A percentile compares a stretch with the other conserved stretches of the same genome.
Evolutionary conservation across 2,888 invertebrate genomes (phyloP).

Genomic region (Noctua fimbriata): DNA sequence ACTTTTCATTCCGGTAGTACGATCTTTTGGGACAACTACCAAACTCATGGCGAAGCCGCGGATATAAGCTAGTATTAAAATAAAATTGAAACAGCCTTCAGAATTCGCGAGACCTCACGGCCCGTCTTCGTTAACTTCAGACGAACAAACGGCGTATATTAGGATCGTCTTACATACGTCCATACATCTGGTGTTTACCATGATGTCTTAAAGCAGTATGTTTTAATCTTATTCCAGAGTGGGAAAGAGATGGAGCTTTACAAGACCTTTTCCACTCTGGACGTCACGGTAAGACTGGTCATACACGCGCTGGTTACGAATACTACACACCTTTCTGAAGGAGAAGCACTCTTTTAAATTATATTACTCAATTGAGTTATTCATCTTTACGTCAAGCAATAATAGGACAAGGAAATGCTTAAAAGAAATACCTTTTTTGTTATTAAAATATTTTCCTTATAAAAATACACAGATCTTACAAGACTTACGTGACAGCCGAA

Average conservation of each 20-base stretch:
- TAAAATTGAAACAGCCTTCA: background rate
- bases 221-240: background rate
- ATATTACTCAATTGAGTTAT: slow-evolving; percentile 10
- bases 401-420: background rate
- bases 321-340: background rate
- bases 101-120: background rate
- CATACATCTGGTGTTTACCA: background rate
- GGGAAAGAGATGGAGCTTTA: background rate
- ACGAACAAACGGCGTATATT: too few species aligned
- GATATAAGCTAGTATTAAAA: background rate
- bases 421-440: slow-evolving; percentile 1
- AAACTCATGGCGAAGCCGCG: background rate
- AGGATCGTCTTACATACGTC: too few species aligned
- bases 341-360: background rate
- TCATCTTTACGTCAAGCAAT: background rate
- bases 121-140: background rate
- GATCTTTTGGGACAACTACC: background rate
- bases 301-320: too few species aligned
- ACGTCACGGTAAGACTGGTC: background rate
- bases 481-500: background rate
- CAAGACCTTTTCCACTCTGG: background rate
- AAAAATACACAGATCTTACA: slow-evolving; percentile 3
- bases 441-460: background rate
- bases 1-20: background rate
- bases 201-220: background rate